Conservation (phyloP, 2,888 invertebrate species). For the Galerucella nymphaeae region DNA sequence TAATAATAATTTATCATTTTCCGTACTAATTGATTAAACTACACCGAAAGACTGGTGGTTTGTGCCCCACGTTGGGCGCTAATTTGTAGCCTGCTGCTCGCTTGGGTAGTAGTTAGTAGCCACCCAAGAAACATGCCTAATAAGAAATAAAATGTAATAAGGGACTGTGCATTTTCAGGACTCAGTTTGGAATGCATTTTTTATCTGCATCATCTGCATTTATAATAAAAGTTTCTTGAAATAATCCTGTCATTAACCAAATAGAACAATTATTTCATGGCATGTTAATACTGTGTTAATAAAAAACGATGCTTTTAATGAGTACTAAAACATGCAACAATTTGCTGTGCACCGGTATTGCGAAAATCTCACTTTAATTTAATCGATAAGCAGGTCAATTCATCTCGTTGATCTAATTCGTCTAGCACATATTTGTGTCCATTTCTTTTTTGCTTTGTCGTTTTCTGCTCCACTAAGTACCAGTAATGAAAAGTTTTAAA, state of each 20-base stretch:
- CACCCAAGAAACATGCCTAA: too few species aligned
- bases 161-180: too few species aligned
- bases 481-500: constrained; percentile 54
- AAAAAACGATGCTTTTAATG: neutral
- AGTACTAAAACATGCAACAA: constrained; percentile 17
- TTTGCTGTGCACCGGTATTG: constrained; percentile 28
- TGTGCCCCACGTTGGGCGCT: too few species aligned
- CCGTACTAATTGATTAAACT: too few species aligned
- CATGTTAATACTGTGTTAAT: neutral
- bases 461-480: constrained; percentile 65
- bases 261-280: neutral
- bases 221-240: neutral
- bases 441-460: constrained; percentile 53
- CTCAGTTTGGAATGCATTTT: too few species aligned
- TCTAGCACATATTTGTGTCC: constrained; percentile 57
- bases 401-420: constrained; percentile 51
- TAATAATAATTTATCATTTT: too few species aligned
- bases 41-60: too few species aligned
- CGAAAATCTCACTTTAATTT: constrained; percentile 37
- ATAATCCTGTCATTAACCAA: neutral
- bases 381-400: constrained; percentile 54
- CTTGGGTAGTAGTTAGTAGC: too few species aligned
- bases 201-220: too few species aligned
- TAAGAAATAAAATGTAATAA: too few species aligned
- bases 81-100: too few species aligned